phyloP scores from a whole-genome alignment of 1,140 invertebrate genomes.

The Heliothis subflexa region DNA sequence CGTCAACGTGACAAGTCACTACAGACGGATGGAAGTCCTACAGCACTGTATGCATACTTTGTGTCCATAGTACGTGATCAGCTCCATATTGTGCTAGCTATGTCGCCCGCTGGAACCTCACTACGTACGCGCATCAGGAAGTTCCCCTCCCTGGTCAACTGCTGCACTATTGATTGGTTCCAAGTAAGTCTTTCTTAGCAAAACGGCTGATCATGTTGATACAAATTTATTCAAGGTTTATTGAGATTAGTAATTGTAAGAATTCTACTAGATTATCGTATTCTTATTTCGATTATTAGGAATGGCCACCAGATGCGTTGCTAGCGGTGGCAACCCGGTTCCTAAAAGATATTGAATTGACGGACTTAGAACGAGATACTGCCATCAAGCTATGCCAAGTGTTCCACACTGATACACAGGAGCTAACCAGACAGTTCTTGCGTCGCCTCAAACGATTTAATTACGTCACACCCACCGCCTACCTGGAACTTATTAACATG shows the following conservation, averaged over 20 bases:
- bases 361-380: constrained; percentile 89
- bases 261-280: not conserved
- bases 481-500: constrained; percentile 96
- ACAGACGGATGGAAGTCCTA: constrained; percentile 96
- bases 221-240: no score
- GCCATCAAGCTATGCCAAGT: constrained; percentile 95
- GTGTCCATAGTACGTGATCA: constrained; percentile 95
- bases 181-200: constrained; percentile 88
- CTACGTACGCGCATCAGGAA: constrained; percentile 95
- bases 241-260: no score
- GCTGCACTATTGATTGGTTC: constrained; percentile 99
- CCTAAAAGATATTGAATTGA: constrained; percentile 94
- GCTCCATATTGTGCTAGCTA: constrained; percentile 96
- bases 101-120: constrained; percentile 96
- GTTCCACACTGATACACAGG: constrained; percentile 95
- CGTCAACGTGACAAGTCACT: constrained; percentile 95
- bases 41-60: constrained; percentile 97
- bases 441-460: constrained; percentile 91
- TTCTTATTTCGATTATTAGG: constrained; percentile 78
- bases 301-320: constrained; percentile 97
- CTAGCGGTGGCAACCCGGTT: constrained; percentile 96
- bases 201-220: no score
- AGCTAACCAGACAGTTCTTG: constrained; percentile 91
- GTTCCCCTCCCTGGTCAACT: constrained; percentile 98
- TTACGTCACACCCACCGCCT: constrained; percentile 98